A percentile compares a stretch with the other conserved stretches of the same genome.
These are phyloP conservation scores for Thalpophila matura DNA, from an alignment of 2,888 invertebrate species.

Conservation along the genomic window DNA sequence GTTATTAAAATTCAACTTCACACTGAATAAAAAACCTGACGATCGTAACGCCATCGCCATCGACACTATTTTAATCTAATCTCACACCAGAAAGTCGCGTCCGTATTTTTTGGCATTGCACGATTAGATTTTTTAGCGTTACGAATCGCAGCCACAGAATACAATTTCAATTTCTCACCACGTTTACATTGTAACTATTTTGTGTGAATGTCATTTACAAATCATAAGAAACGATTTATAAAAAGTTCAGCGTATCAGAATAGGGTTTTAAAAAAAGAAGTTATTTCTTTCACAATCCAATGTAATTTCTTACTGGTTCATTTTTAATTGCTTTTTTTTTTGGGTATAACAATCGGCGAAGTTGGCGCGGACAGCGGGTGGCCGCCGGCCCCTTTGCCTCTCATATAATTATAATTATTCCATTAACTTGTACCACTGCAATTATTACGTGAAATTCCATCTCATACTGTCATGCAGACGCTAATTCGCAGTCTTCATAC, in stretches of 20 bases:
- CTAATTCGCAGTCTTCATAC: conserved; percentile 59
- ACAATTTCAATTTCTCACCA: conserved; percentile 78
- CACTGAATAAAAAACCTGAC: conserved; percentile 46
- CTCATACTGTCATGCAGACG: conserved; percentile 71
- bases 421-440: conserved; percentile 87
- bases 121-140: conserved; percentile 70
- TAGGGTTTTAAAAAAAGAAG: conserved; percentile 67
- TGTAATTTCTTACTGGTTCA: conserved; percentile 81
- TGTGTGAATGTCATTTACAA: conserved; percentile 77
- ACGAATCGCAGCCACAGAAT: conserved; percentile 69
- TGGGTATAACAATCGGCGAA: conserved; percentile 86
- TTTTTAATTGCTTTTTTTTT: conserved; percentile 88
- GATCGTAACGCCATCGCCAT: conserved; percentile 25
- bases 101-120: conserved; percentile 57
- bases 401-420: conserved; percentile 89
- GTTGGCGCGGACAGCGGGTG: conserved; percentile 84
- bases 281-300: conserved; percentile 76
- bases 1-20: conserved; percentile 57
- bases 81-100: conserved; percentile 45
- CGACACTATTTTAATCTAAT: conserved; percentile 50
- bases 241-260: conserved; percentile 71
- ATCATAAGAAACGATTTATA: conserved; percentile 75
- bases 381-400: conserved; percentile 85
- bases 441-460: conserved; percentile 84
- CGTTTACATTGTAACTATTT: conserved; percentile 73